A percentile compares a stretch with the other conserved stretches of the same genome.
These are phyloP conservation scores for Naso thynnoides DNA, from an alignment of 2,797 vertebrate species.

Conservation along the genomic window DNA sequence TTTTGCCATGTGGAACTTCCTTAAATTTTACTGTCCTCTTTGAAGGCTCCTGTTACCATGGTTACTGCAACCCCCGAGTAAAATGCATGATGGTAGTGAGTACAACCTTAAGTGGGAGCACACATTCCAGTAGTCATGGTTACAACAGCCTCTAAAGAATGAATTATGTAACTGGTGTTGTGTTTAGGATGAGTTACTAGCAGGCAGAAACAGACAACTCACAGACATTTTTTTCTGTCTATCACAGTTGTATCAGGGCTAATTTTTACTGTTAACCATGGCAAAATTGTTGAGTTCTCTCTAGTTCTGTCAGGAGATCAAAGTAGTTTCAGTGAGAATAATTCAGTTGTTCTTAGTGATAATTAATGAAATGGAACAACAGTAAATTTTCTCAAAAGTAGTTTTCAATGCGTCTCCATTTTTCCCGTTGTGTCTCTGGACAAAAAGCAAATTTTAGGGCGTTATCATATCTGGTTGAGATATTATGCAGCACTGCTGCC, in stretches of 20 bases:
- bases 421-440: constrained; percentile 9
- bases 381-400: not conserved
- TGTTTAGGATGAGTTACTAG: constrained; percentile 56
- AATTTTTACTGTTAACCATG: constrained; percentile 4
- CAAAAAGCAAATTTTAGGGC: constrained; percentile 30
- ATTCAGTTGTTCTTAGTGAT: no score
- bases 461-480: constrained; percentile 28
- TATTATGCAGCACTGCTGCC: constrained; percentile 10
- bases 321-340: constrained; percentile 4
- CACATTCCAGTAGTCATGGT: constrained; percentile 77
- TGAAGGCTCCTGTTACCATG: constrained; percentile 75
- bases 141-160: constrained; percentile 79
- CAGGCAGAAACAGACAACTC: constrained; percentile 42
- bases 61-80: constrained; percentile 72
- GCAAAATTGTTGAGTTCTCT: not conserved
- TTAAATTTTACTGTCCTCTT: constrained; percentile 63
- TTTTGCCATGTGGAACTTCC: constrained; percentile 59
- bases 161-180: constrained; percentile 79
- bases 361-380: constrained; percentile 5
- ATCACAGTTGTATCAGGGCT: not conserved
- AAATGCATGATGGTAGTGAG: constrained; percentile 71
- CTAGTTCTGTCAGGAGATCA: constrained; percentile 5
- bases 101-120: constrained; percentile 78
- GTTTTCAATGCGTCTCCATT: constrained; percentile 17
- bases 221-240: constrained; percentile 40